Evolutionary conservation across 2,888 invertebrate species (phyloP).

Genomic region (Hemistola chrysoprasaria): DNA sequence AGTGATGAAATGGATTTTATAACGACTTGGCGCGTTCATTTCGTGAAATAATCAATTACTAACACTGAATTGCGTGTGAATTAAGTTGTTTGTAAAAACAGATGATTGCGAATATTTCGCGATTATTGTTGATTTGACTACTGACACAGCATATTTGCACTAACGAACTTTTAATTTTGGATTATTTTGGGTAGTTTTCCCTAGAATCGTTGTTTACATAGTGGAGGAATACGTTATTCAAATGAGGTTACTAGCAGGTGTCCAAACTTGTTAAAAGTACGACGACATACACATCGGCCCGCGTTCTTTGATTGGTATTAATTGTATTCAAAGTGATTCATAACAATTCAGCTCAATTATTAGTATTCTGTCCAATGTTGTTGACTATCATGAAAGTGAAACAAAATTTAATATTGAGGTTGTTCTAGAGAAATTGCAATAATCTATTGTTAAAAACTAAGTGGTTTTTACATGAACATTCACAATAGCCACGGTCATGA

Average conservation of each 20-base stretch:
- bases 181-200: constrained; percentile 12
- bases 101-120: constrained; percentile 62
- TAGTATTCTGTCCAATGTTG: constrained; percentile 8
- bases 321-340: constrained; percentile 17
- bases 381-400: constrained; percentile 2
- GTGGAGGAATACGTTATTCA: constrained; percentile 39
- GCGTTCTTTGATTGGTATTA: constrained; percentile 12
- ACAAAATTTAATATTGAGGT: constrained; percentile 2
- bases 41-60: constrained; percentile 27
- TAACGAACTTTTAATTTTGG: constrained; percentile 12
- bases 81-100: constrained; percentile 42
- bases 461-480: too few relatives aligned
- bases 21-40: constrained; percentile 46
- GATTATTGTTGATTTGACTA: constrained; percentile 44
- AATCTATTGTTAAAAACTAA: too few relatives aligned
- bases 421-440: constrained; percentile 1
- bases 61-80: constrained; percentile 38
- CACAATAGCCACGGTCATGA: too few relatives aligned
- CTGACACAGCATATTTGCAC: constrained; percentile 44
- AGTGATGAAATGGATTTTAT: constrained; percentile 56
- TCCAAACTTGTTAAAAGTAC: constrained; percentile 22
- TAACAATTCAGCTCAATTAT: constrained; percentile 14
- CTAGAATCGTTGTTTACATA: constrained; percentile 21
- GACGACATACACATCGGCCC: constrained; percentile 4
- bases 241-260: constrained; percentile 47